phyloP scores from a whole-genome alignment of 2,888 invertebrate genomes.

The Epinotia bilunana region DNA sequence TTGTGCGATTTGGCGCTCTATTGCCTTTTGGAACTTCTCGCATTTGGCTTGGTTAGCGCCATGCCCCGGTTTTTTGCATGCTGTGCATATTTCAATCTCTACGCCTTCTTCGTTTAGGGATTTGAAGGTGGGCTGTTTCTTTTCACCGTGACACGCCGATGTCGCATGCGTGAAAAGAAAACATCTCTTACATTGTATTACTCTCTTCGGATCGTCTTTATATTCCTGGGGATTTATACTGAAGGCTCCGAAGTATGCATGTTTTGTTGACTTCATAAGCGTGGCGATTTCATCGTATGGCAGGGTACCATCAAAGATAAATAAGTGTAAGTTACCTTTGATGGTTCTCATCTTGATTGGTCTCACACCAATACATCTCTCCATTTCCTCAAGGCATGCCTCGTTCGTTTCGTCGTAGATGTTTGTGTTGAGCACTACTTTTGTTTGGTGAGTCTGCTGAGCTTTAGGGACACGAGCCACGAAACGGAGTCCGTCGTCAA shows the following conservation, averaged over 20 bases:
- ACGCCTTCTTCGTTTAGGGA: neutral
- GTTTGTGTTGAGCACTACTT: neutral
- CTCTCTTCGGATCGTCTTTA: neutral
- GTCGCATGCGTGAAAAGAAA: too few species aligned
- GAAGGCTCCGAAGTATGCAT: neutral
- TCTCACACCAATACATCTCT: slow-evolving; percentile 11
- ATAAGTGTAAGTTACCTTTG: neutral
- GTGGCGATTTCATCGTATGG: neutral
- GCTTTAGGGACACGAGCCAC: slow-evolving; percentile 24
- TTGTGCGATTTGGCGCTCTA: too few species aligned
- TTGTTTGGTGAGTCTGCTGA: slow-evolving; percentile 19
- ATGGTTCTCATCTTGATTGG: neutral
- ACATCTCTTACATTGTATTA: neutral
- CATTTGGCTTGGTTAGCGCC: too few species aligned
- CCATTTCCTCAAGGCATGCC: neutral
- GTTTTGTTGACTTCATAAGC: neutral
- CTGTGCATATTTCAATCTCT: too few species aligned
- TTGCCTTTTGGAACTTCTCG: too few species aligned
- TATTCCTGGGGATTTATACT: neutral
- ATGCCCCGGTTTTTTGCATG: too few species aligned
- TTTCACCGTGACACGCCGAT: neutral
- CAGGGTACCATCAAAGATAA: neutral
- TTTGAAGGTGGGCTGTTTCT: neutral
- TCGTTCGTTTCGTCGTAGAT: neutral
- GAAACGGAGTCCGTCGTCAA: slow-evolving; percentile 23